phyloP scores from a whole-genome alignment of 2,888 invertebrate species.

The Sclerodermus sp. region DNA sequence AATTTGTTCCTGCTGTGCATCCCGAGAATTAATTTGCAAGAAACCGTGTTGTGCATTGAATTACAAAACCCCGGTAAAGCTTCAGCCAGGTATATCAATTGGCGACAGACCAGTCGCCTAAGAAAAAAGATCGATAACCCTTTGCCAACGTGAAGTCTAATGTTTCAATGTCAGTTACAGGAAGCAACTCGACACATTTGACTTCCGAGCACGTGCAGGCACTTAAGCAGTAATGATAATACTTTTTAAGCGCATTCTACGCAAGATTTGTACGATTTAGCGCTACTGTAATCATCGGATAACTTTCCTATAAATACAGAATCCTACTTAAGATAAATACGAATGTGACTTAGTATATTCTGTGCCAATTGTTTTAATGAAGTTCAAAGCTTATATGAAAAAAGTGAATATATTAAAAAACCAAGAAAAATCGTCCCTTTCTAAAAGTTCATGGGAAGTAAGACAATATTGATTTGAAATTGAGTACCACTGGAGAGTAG shows the following conservation, averaged over 20 bases:
- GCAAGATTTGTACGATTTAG: neutral
- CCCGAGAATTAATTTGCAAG: neutral
- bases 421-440: too few species aligned
- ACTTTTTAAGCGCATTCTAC: conserved; percentile 5
- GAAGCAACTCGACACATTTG: conserved; percentile 46
- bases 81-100: neutral
- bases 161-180: conserved; percentile 37
- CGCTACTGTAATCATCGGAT: too few species aligned
- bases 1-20: too few species aligned
- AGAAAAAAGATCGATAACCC: conserved; percentile 29
- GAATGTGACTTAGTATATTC: too few species aligned
- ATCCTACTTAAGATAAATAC: too few species aligned
- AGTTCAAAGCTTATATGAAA: too few species aligned
- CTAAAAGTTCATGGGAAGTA: too few species aligned
- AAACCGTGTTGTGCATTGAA: neutral
- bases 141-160: conserved; percentile 25
- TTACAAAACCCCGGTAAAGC: neutral
- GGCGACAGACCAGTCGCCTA: conserved; percentile 6
- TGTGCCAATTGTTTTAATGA: too few species aligned
- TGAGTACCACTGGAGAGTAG: conserved; percentile 43
- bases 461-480: conserved; percentile 4
- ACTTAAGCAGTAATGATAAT: conserved; percentile 20
- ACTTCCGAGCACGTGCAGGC: conserved; percentile 38
- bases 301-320: too few species aligned
- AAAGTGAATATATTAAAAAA: too few species aligned